These are phyloP conservation scores for Chrosomus eos DNA, from an alignment of 2,797 vertebrate species.

Conservation along the genomic window DNA sequence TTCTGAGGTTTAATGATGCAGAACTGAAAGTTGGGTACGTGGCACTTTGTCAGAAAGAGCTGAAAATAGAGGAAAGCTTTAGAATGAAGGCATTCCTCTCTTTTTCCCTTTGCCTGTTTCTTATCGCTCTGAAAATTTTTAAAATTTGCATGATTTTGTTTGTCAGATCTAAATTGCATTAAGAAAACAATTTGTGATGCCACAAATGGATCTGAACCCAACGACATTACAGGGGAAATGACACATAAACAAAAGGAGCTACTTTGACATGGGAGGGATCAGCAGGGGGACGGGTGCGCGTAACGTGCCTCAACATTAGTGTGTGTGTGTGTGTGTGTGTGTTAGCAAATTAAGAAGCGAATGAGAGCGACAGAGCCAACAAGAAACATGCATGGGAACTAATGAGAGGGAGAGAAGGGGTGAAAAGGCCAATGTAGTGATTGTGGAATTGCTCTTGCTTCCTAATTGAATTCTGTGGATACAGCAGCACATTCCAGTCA, in stretches of 20 bases:
- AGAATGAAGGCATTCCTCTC: slow-evolving; percentile 45
- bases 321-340: background rate
- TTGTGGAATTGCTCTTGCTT: slow-evolving; percentile 46
- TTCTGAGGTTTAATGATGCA: slow-evolving; percentile 83
- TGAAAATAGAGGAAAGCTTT: slow-evolving; percentile 58
- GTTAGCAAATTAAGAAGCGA: slow-evolving; percentile 11
- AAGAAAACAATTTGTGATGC: slow-evolving; percentile 43
- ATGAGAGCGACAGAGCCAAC: slow-evolving; percentile 5
- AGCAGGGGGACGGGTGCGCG: background rate
- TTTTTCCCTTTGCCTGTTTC: background rate
- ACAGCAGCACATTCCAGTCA: slow-evolving; percentile 31
- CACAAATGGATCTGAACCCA: slow-evolving; percentile 45
- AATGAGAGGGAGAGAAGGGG: slow-evolving; percentile 23
- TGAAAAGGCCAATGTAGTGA: slow-evolving; percentile 42
- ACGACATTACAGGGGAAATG: slow-evolving; percentile 37
- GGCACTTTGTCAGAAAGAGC: slow-evolving; percentile 73
- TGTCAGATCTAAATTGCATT: slow-evolving; percentile 53
- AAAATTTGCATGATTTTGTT: slow-evolving; percentile 52
- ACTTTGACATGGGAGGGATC: slow-evolving; percentile 47
- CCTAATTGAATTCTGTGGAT: slow-evolving; percentile 50
- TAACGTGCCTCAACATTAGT: background rate
- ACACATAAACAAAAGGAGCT: slow-evolving; percentile 46
- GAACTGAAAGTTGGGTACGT: slow-evolving; percentile 74
- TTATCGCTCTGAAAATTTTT: slow-evolving; percentile 29
- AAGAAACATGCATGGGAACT: slow-evolving; percentile 34